Percentiles rank a stretch among this genome's conserved stretches.
Evolutionary conservation across 2,113 vertebrate species (phyloP).

Genomic region (Phrynosoma platyrhinos): DNA sequence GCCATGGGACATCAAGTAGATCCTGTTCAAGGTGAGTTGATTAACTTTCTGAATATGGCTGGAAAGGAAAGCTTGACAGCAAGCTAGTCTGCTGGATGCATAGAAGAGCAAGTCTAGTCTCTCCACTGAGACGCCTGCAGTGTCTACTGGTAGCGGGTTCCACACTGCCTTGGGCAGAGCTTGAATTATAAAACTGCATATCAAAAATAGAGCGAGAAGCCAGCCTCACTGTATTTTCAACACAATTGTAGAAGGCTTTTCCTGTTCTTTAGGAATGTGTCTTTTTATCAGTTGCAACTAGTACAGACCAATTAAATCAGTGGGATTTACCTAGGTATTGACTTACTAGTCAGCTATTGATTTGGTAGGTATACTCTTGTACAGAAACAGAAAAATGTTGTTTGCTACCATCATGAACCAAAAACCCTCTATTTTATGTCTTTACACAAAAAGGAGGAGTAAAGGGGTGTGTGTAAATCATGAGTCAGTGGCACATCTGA

Average conservation of each 20-base stretch:
- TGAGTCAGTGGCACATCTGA: background rate
- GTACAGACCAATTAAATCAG: too few species aligned
- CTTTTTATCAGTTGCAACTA: too few species aligned
- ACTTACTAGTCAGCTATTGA: too few species aligned
- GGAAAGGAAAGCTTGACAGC: background rate
- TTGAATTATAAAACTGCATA: background rate
- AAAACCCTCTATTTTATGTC: background rate
- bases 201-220: background rate
- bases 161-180: background rate
- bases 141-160: background rate
- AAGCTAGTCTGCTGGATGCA: background rate
- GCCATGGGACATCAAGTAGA: background rate
- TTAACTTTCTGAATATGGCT: background rate
- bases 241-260: background rate
- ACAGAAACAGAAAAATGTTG: background rate
- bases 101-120: too few species aligned
- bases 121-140: background rate
- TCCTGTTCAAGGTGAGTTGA: slow-evolving; percentile 4
- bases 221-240: background rate
- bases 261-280: background rate
- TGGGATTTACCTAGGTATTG: too few species aligned
- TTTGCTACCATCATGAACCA: background rate
- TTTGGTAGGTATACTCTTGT: background rate
- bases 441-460: background rate
- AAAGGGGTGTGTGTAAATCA: background rate